phyloP scores from a whole-genome alignment of 2,797 vertebrate genomes.

The Poeciliopsis turneri region DNA sequence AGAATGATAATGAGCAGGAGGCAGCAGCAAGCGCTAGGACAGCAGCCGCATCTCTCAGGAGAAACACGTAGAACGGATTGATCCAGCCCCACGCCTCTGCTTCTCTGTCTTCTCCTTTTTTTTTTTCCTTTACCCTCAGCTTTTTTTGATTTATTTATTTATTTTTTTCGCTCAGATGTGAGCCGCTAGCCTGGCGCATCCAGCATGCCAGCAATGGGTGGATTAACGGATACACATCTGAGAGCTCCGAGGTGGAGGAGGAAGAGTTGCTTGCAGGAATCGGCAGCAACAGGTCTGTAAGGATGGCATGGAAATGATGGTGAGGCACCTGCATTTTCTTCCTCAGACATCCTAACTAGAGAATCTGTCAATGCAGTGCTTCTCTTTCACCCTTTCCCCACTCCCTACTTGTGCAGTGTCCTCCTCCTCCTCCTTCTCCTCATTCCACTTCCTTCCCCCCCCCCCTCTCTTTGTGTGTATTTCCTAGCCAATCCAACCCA shows the following conservation, averaged over 20 bases:
- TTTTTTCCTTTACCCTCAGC: conserved; percentile 4
- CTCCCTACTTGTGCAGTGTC: conserved; percentile 67
- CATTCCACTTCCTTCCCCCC: conserved; percentile 54
- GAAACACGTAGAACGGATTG: conserved; percentile 52
- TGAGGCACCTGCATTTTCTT: conserved; percentile 66
- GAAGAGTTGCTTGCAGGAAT: conserved; percentile 58
- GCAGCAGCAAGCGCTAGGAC: conserved; percentile 70
- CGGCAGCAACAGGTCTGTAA: conserved; percentile 81
- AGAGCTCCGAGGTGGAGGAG: conserved; percentile 41
- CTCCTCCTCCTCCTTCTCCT: conserved; percentile 22
- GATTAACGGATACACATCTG: conserved; percentile 52
- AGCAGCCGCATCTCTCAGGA: conserved; percentile 61
- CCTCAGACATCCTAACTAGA: conserved; percentile 29
- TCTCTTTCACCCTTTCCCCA: conserved; percentile 45
- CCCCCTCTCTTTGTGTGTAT: conserved; percentile 26
- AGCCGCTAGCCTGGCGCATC: conserved; percentile 42
- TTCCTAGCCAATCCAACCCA: conserved; percentile 29
- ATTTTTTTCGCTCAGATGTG: conserved; percentile 45
- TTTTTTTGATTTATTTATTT: not conserved
- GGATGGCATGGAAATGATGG: conserved; percentile 71
- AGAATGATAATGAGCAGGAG: conserved; percentile 82
- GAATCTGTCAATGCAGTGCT: conserved; percentile 63
- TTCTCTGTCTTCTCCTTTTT: conserved; percentile 7
- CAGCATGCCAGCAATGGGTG: conserved; percentile 51
- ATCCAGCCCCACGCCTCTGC: conserved; percentile 41